Evolutionary conservation across 53 echinoderm and acorn worm species (phyloP).

Genomic region (Paracentrotus lividus): DNA sequence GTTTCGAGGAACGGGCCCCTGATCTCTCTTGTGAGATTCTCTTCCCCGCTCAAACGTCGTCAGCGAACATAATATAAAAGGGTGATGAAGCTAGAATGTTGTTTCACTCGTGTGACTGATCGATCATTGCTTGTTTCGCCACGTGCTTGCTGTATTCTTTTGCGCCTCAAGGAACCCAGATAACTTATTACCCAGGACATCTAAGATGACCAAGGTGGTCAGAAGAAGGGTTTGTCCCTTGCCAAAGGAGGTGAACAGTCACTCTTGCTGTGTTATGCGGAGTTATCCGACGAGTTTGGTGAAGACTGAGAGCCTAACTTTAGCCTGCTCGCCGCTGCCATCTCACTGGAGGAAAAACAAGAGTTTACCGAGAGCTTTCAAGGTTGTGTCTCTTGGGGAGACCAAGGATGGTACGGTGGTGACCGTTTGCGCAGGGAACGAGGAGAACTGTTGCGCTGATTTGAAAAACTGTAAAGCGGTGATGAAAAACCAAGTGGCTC

Average conservation of each 20-base stretch:
- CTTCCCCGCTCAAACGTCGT: too few relatives aligned
- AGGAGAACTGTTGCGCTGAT: slow-evolving; percentile 98
- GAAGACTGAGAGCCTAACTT: slow-evolving; percentile 97
- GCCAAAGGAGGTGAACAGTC: slow-evolving; percentile 81
- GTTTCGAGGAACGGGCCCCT: too few relatives aligned
- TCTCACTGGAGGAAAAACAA: slow-evolving; percentile 98
- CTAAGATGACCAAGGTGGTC: slow-evolving; percentile 83
- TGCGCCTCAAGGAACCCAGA: too few relatives aligned
- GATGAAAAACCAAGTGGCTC: slow-evolving; percentile 99
- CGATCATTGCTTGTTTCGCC: too few relatives aligned
- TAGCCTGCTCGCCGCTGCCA: slow-evolving; percentile 93
- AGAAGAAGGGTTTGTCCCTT: slow-evolving; percentile 28
- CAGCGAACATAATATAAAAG: too few relatives aligned
- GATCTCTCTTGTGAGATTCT: too few relatives aligned
- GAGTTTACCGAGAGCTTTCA: slow-evolving; percentile 98
- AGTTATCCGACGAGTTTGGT: slow-evolving; percentile 94
- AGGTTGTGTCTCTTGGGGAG: slow-evolving; percentile 96
- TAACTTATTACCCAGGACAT: too few relatives aligned
- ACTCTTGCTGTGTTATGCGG: slow-evolving; percentile 89
- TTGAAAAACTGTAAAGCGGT: slow-evolving; percentile 91
- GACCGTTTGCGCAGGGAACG: slow-evolving; percentile 95
- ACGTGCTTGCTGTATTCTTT: too few relatives aligned
- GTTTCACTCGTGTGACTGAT: too few relatives aligned
- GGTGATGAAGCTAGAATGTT: too few relatives aligned
- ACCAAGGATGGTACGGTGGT: slow-evolving; percentile 93